Percentiles rank a stretch among this genome's conserved stretches.
These are phyloP conservation scores for Typhlomys cinereus DNA, from an alignment of 2,113 vertebrate genomes.

Conservation along the genomic window DNA sequence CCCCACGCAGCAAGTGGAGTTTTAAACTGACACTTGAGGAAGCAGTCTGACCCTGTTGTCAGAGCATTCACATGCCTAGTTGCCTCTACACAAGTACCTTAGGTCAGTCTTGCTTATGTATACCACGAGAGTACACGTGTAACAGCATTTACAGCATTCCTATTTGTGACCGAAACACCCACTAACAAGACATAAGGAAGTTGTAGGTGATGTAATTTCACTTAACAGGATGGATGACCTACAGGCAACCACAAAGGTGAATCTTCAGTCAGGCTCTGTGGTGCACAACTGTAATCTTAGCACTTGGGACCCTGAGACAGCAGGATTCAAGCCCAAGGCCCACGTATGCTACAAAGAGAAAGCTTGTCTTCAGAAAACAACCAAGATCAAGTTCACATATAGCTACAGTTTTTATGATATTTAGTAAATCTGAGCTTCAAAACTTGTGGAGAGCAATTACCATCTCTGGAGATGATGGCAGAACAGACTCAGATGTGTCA, in stretches of 20 bases:
- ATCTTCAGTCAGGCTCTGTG: neutral
- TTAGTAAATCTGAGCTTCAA: neutral
- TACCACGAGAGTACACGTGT: neutral
- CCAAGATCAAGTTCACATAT: neutral
- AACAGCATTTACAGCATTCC: neutral
- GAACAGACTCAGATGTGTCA: neutral
- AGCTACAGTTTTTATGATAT: slow-evolving; percentile 3
- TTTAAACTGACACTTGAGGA: neutral
- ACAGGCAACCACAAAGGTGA: neutral
- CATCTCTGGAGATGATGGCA: neutral
- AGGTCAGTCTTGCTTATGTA: neutral
- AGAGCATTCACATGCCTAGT: neutral
- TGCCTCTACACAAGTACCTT: neutral
- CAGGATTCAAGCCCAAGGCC: neutral
- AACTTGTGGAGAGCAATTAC: neutral
- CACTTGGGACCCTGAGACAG: neutral
- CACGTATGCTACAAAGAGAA: too few relatives aligned
- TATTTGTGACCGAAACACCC: neutral
- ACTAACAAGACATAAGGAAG: neutral
- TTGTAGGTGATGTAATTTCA: neutral
- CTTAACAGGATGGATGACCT: neutral
- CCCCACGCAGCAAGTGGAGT: too few relatives aligned
- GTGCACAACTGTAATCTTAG: neutral
- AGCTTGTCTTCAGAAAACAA: neutral
- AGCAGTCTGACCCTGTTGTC: neutral